A percentile compares a stretch with the other conserved stretches of the same genome.
phyloP scores from a whole-genome alignment of 2,797 vertebrate species.

The Craterocephalus amniculus region DNA sequence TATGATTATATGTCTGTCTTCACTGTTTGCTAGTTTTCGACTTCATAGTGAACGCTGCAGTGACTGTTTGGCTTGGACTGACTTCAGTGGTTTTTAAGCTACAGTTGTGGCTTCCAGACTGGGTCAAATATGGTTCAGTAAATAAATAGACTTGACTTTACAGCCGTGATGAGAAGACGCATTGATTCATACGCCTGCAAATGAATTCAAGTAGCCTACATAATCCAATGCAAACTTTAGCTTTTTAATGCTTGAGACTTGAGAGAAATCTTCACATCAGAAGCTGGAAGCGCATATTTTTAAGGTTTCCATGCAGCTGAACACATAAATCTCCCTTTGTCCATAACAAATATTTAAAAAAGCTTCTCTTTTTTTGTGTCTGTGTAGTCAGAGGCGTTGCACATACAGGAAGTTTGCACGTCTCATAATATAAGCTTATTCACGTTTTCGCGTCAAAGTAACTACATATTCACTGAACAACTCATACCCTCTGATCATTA shows the following conservation, averaged over 20 bases:
- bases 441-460: not conserved
- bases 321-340: not conserved
- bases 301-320: constrained; percentile 12
- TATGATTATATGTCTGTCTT: constrained; percentile 69
- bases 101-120: constrained; percentile 63
- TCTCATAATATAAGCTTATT: not conserved
- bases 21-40: constrained; percentile 47
- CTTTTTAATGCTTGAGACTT: constrained; percentile 12
- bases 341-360: constrained; percentile 1
- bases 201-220: constrained; percentile 37
- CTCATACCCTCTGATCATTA: not conserved
- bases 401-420: not conserved
- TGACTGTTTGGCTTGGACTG: constrained; percentile 70
- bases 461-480: not conserved
- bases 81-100: constrained; percentile 64
- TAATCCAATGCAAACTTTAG: constrained; percentile 43
- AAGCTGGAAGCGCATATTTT: constrained; percentile 8
- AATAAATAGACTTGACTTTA: constrained; percentile 63
- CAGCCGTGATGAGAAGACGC: constrained; percentile 52
- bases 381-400: constrained; percentile 7
- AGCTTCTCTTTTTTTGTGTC: not conserved
- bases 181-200: constrained; percentile 43
- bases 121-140: constrained; percentile 72
- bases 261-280: constrained; percentile 26
- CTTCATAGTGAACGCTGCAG: constrained; percentile 49